phyloP scores from a whole-genome alignment of 1,140 invertebrate genomes.

The Aphelinus atriplicis region DNA sequence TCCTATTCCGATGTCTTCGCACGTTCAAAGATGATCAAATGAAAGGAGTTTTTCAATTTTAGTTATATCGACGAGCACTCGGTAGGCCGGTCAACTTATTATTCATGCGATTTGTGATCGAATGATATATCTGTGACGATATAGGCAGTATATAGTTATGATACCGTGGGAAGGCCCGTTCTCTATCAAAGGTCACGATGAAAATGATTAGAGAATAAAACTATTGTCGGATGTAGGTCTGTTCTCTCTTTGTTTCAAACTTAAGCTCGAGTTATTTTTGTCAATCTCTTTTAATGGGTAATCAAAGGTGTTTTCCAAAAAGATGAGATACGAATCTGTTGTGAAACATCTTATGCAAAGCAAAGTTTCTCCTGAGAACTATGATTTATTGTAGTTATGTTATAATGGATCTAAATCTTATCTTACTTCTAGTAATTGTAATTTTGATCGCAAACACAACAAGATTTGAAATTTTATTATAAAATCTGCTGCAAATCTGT shows the following conservation, averaged over 20 bases:
- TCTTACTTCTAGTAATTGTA: too few species aligned
- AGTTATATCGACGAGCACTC: background rate
- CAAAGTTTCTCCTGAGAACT: too few species aligned
- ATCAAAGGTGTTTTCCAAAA: slow-evolving; percentile 1
- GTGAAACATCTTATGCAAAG: too few species aligned
- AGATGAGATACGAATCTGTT: background rate
- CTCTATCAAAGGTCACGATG: slow-evolving; percentile 6
- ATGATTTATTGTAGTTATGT: too few species aligned
- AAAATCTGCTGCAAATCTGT: too few species aligned
- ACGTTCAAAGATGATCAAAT: background rate
- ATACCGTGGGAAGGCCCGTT: background rate
- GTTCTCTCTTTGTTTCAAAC: slow-evolving; percentile 20
- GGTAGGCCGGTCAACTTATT: slow-evolving; percentile 3
- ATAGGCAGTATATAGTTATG: slow-evolving; percentile 4
- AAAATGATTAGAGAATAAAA: slow-evolving; percentile 30
- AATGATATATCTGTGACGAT: slow-evolving; percentile 16
- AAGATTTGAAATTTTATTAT: too few species aligned
- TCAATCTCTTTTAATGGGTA: background rate
- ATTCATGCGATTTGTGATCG: slow-evolving; percentile 20
- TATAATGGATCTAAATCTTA: too few species aligned
- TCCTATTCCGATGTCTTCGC: background rate
- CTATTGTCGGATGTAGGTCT: slow-evolving; percentile 13
- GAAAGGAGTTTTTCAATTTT: background rate
- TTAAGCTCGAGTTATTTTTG: slow-evolving; percentile 9
- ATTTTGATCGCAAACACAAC: too few species aligned